Conservation (phyloP, 2,797 vertebrate species). For the Danio kyathit region DNA sequence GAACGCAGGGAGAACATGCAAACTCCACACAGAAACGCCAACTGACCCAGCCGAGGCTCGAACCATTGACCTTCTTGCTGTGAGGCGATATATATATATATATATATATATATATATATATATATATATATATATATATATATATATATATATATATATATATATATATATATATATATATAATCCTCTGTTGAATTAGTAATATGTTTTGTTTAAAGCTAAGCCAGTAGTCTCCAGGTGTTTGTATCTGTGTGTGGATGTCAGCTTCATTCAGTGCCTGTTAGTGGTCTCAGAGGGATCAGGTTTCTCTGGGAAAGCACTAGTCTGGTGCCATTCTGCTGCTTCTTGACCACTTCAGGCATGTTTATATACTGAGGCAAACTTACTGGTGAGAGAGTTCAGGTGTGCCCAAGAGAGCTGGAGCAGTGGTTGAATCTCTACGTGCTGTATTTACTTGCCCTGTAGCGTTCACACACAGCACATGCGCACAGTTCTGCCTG, state of each 20-base stretch:
- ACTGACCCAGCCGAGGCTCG: too few relatives aligned
- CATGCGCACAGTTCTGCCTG: conserved; percentile 48
- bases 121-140: too few relatives aligned
- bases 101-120: too few relatives aligned
- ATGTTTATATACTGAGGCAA: conserved; percentile 78
- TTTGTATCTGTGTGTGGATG: conserved; percentile 62
- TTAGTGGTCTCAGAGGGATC: conserved; percentile 68
- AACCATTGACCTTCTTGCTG: too few relatives aligned
- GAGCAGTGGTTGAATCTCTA: neutral
- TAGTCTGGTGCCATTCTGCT: conserved; percentile 26
- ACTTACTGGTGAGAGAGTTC: conserved; percentile 44
- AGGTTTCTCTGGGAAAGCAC: conserved; percentile 55
- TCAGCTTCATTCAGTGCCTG: conserved; percentile 74
- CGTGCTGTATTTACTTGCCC: conserved; percentile 51
- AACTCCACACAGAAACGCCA: too few relatives aligned
- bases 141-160: too few relatives aligned
- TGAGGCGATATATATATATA: too few relatives aligned
- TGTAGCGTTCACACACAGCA: conserved; percentile 47
- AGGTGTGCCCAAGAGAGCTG: conserved; percentile 45
- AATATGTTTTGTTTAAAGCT: conserved; percentile 70
- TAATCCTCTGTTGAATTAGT: conserved; percentile 69
- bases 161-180: too few relatives aligned
- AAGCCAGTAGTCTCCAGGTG: conserved; percentile 57
- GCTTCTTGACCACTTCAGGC: conserved; percentile 75
- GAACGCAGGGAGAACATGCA: too few relatives aligned